Percentiles rank a stretch among this genome's conserved stretches.
phyloP scores from a whole-genome alignment of 1,140 invertebrate genomes.

The Nixonia krombeini region DNA sequence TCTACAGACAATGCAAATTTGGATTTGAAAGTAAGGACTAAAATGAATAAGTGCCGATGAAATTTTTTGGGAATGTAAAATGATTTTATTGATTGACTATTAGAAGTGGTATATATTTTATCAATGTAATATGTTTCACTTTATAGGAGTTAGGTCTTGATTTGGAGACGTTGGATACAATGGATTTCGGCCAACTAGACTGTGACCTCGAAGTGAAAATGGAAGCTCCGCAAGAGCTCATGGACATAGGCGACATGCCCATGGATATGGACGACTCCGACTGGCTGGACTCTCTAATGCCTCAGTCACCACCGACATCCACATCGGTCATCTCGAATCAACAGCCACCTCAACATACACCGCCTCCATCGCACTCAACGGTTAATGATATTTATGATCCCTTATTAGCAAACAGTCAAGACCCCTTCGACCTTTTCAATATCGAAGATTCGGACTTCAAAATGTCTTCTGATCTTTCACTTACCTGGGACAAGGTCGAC shows the following conservation, averaged over 20 bases:
- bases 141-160: conserved; percentile 71
- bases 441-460: conserved; percentile 80
- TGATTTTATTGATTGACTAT: too few relatives aligned
- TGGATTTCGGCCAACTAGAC: conserved; percentile 74
- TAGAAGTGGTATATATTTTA: too few relatives aligned
- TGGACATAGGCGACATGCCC: conserved; percentile 71
- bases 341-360: conserved; percentile 44
- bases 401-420: conserved; percentile 75
- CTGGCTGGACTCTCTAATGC: conserved; percentile 81
- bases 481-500: conserved; percentile 76
- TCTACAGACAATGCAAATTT: conserved; percentile 66
- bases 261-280: conserved; percentile 83
- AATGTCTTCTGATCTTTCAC: conserved; percentile 72
- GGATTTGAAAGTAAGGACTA: conserved; percentile 60
- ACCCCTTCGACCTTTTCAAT: conserved; percentile 80
- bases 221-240: conserved; percentile 64
- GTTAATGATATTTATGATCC: conserved; percentile 75
- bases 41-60: too few relatives aligned
- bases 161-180: conserved; percentile 72
- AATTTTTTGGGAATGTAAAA: too few relatives aligned
- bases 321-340: conserved; percentile 44
- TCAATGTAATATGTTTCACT: too few relatives aligned
- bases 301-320: conserved; percentile 56
- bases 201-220: conserved; percentile 69
- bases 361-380: conserved; percentile 57